Conservation (phyloP, 92 coral and sea anemone species). For the Siderastrea siderea region DNA sequence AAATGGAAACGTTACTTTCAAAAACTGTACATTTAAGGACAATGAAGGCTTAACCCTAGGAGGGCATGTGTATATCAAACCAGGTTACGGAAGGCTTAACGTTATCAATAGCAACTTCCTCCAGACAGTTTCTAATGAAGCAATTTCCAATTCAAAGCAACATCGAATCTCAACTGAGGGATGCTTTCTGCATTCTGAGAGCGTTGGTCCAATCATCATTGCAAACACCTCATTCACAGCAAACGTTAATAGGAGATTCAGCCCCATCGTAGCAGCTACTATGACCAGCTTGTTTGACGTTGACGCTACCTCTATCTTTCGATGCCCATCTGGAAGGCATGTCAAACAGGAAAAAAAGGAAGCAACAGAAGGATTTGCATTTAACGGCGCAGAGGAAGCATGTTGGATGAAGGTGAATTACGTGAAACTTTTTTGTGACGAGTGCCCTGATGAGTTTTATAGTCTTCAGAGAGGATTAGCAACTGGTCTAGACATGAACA, state of each 20-base stretch:
- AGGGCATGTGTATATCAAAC: conserved; percentile 35
- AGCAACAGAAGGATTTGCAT: background rate
- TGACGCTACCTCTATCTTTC: conserved; percentile 29
- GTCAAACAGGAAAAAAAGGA: background rate
- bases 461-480: conserved; percentile 47
- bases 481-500: background rate
- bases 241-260: background rate
- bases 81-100: conserved; percentile 46
- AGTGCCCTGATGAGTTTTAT: conserved; percentile 50
- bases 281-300: conserved; percentile 36
- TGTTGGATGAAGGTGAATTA: conserved; percentile 25
- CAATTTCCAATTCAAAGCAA: background rate
- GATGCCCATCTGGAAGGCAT: conserved; percentile 24
- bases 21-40: conserved; percentile 45
- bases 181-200: conserved; percentile 53
- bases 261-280: conserved; percentile 25
- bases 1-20: conserved; percentile 33
- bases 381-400: background rate
- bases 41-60: conserved; percentile 31
- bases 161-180: background rate
- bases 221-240: conserved; percentile 41
- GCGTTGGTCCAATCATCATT: conserved; percentile 41
- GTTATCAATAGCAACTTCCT: conserved; percentile 42
- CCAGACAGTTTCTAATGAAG: background rate
- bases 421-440: conserved; percentile 48